Base-by-base conservation (phyloP, 92 coral and sea anemone genomes). In the Nematostella vectensis region DNA sequence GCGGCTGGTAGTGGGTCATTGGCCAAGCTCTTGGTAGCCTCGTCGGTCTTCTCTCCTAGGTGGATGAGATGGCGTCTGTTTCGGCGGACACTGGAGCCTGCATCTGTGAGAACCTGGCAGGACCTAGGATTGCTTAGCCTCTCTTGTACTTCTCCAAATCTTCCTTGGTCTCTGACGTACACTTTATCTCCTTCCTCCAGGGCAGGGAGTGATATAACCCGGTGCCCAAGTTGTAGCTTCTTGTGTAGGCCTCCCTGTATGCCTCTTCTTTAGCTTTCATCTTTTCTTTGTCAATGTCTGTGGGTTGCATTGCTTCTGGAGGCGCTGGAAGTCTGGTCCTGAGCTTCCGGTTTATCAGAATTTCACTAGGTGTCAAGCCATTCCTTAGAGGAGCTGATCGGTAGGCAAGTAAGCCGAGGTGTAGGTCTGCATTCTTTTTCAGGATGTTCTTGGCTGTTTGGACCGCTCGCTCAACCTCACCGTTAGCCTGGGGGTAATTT, bases 341-440 rank as follows among this genome's bases (percentile, higher is more conserved):
- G 0, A 58, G 64, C 40, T 24, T 40, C n/a, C 31, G 25, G 29
- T 50, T 36, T 52, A 59, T 59, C 23, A 42, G 54, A 12, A 59
- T 11, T 25, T 59, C 54, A 15, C 37, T 40, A 1, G 37, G 65
- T 24, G 65, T 40, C 29, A 59, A 31, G 2, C 65, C 65, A 42
- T 59, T 59, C 18, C 27, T 18, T 15, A 33, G 40, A 15, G 40
- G n/a, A n/a, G n/a, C n/a, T n/a, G 62, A 56, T 13, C 62, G 25
- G 62, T 56, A 56, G 21, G 62, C 45, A 1, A 59, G 65, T 2
- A 43, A 29, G 29, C 54, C 65, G 4, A 59, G 65, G 36, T 59
- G 22, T 11, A 50, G 65, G 30, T 59, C 27, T 28, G 39, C 23
- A 24, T 59, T 59, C 54, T 59, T 40, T 25, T 20, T 25, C 31